Evolutionary conservation across 1,140 invertebrate species (phyloP), one percentile per base, ranked within the genome.

Genomic region (Melitaea cinxia): DNA sequence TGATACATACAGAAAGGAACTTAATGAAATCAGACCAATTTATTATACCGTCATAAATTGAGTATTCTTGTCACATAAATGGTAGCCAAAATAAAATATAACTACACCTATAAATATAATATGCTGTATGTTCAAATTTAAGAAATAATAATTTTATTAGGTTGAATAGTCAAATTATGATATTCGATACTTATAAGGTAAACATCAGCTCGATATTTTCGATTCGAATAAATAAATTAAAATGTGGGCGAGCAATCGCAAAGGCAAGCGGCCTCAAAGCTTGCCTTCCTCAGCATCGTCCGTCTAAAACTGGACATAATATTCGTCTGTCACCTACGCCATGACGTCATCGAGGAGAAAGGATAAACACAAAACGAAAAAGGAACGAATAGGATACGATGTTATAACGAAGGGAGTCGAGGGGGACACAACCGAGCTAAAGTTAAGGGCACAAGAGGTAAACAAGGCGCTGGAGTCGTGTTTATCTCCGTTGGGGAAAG

Each of bases 241-340:
- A n/a, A n/a, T 89, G 85, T 89, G 70, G 82, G 75, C 85, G 78
- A 78, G 65, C 68, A 57, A 89, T 89, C 86, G 86, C 86, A 85
- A 83, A 80, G 70, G 39, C 73, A 65, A 70, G 75, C 81, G 75
- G 56, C 65, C 78, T 84, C 52, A 57, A 73, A 53, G 72, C 65
- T 69, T 70, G 77, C 39, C 75, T 79, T 80, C 82, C 86, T 89
- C 85, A 58, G 66, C 65, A 64, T 76, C 83, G 82, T 84, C 86
- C 63, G 55, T 66, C 77, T 67, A 61, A 65, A 63, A 55, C 45
- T 45, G 60, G 73, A 63, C 23, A 78, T 78, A 57, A 65, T 86
- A 45, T 88, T 65, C 83, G 85, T 86, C 84, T 54, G 55, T 68
- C 77, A 67, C 73, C 70, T 58, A 60, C 70, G 57, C 53, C 17